Percentiles rank a stretch among this genome's conserved stretches.
Conservation (phyloP, 1,140 invertebrate species). For the Nasonia vitripennis region DNA sequence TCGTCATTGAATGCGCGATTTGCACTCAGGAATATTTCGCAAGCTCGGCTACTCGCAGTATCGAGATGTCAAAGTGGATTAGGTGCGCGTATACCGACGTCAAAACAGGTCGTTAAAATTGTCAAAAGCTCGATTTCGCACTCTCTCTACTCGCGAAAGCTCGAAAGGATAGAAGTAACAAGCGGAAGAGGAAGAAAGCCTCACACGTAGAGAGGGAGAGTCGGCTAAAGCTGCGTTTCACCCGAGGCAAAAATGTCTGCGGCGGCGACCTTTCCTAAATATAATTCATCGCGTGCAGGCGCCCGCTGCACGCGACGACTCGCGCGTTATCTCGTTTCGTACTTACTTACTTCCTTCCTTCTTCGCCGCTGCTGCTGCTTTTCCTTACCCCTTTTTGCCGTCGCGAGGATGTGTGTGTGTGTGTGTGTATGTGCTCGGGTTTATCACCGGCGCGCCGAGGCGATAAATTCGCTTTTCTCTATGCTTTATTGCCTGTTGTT, state of each 20-base stretch:
- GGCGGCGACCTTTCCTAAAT: conserved; percentile 44
- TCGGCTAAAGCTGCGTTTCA: conserved; percentile 23
- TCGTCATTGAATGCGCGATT: background rate
- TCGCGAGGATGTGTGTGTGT: background rate
- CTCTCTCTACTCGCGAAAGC: background rate
- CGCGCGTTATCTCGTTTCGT: conserved; percentile 43
- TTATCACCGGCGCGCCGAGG: conserved; percentile 24
- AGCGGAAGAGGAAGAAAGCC: conserved; percentile 36
- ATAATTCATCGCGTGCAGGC: conserved; percentile 47
- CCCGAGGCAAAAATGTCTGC: conserved; percentile 44
- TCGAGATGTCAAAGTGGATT: background rate
- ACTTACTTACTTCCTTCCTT: conserved; percentile 43
- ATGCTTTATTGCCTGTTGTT: conserved; percentile 17
- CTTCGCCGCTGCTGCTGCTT: background rate
- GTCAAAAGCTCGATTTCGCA: background rate
- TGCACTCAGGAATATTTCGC: too few relatives aligned
- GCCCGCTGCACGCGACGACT: conserved; percentile 2
- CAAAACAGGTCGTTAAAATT: conserved; percentile 30
- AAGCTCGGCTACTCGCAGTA: too few relatives aligned
- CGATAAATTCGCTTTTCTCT: conserved; percentile 43
- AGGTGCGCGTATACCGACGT: background rate
- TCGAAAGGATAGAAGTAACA: background rate
- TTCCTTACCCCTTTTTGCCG: background rate
- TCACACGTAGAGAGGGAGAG: conserved; percentile 18
- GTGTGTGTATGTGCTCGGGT: background rate